Conservation (phyloP, 2,888 invertebrate species). For the Sesia apiformis region DNA sequence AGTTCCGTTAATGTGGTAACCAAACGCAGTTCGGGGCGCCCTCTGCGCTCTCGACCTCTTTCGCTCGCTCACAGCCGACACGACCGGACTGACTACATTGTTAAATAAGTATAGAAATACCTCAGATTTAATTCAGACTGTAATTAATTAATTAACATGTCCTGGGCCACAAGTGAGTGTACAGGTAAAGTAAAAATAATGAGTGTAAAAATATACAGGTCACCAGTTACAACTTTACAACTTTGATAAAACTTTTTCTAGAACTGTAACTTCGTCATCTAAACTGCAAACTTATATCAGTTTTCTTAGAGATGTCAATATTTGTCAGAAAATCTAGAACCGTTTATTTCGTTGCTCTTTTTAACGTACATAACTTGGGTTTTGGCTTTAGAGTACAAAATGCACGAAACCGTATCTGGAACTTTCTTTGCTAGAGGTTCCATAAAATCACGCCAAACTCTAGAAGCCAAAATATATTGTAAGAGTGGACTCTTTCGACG, state of each 20-base stretch:
- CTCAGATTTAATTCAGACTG: too few species aligned
- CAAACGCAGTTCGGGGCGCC: too few species aligned
- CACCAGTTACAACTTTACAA: too few species aligned
- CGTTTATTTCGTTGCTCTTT: constrained; percentile 50
- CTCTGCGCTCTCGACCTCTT: too few species aligned
- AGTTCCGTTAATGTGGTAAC: too few species aligned
- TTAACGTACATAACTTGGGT: constrained; percentile 47
- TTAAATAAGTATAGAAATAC: too few species aligned
- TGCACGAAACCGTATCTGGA: constrained; percentile 77
- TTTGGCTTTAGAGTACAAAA: constrained; percentile 78
- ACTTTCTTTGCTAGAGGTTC: constrained; percentile 70
- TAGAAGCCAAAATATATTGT: constrained; percentile 76
- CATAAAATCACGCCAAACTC: constrained; percentile 78
- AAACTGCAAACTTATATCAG: constrained; percentile 77
- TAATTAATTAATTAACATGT: too few species aligned
- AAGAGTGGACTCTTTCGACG: constrained; percentile 57
- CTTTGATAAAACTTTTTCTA: constrained; percentile 30
- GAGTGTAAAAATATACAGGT: too few species aligned
- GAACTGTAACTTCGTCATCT: constrained; percentile 68
- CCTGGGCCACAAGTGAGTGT: too few species aligned
- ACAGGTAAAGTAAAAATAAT: too few species aligned
- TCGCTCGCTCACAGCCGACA: too few species aligned
- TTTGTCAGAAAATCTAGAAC: constrained; percentile 65
- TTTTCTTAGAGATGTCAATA: constrained; percentile 57
- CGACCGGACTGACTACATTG: too few species aligned